phyloP scores from a whole-genome alignment of 2,888 invertebrate genomes.

The Athalia cordata region DNA sequence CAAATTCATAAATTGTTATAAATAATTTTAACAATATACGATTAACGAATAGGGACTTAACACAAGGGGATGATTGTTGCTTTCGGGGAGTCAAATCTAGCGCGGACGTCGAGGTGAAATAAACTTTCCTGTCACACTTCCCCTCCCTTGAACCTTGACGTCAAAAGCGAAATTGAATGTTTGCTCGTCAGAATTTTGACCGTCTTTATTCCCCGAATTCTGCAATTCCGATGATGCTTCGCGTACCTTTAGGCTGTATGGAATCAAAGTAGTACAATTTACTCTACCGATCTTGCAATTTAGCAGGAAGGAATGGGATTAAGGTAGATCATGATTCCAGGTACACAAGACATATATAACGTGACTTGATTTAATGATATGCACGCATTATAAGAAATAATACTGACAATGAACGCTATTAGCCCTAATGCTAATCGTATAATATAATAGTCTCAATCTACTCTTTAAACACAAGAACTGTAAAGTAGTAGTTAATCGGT shows the following conservation, averaged over 20 bases:
- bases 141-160: slow-evolving; percentile 19
- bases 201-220: neutral
- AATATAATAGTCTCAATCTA: no score
- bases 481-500: no score
- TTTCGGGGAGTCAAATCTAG: neutral
- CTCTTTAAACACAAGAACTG: no score
- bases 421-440: no score
- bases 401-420: no score
- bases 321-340: neutral
- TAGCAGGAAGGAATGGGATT: slow-evolving; percentile 2
- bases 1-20: no score
- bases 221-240: neutral
- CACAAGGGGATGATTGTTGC: no score
- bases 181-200: neutral
- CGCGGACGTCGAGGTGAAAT: neutral
- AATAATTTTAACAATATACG: no score
- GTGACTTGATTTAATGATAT: neutral
- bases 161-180: neutral
- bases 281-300: slow-evolving; percentile 8
- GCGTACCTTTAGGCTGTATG: no score
- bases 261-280: neutral
- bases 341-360: no score
- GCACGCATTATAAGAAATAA: neutral
- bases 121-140: slow-evolving; percentile 13
- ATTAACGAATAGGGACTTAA: no score